These are phyloP conservation scores for Tenualosa ilisha DNA, from an alignment of 2,797 vertebrate species.

Conservation along the genomic window DNA sequence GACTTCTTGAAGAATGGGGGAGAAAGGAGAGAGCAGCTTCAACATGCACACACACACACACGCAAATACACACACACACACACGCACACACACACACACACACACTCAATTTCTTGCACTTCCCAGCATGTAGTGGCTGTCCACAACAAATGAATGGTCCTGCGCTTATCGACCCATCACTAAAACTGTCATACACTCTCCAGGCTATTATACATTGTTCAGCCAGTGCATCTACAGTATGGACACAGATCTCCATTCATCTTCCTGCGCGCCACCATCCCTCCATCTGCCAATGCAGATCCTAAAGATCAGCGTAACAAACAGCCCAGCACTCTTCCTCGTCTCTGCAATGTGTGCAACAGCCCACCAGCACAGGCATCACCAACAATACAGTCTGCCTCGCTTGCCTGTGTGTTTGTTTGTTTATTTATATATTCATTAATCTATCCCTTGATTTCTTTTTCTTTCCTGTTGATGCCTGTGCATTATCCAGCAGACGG, in stretches of 20 bases:
- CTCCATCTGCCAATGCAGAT: background rate
- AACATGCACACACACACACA: background rate
- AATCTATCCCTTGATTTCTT: background rate
- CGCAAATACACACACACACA: too few relatives aligned
- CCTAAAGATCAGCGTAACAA: background rate
- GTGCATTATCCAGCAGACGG: slow-evolving; percentile 2
- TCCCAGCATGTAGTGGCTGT: background rate
- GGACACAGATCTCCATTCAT: background rate
- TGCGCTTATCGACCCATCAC: background rate
- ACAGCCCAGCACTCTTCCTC: background rate
- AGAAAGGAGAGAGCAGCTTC: background rate
- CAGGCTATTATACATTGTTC: background rate
- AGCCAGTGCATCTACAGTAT: background rate
- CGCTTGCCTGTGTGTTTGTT: background rate
- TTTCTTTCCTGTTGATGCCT: background rate
- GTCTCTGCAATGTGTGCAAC: background rate
- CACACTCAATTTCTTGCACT: background rate
- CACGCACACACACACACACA: background rate
- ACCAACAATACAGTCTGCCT: background rate
- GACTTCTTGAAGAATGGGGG: background rate
- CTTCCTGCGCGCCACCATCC: background rate
- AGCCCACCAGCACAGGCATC: background rate
- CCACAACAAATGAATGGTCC: slow-evolving; percentile 1
- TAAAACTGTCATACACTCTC: background rate
- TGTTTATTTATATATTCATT: background rate